A percentile compares a stretch with the other conserved stretches of the same genome.
Evolutionary conservation across 2,797 vertebrate genomes (phyloP).

Genomic region (Micromesistius poutassou): DNA sequence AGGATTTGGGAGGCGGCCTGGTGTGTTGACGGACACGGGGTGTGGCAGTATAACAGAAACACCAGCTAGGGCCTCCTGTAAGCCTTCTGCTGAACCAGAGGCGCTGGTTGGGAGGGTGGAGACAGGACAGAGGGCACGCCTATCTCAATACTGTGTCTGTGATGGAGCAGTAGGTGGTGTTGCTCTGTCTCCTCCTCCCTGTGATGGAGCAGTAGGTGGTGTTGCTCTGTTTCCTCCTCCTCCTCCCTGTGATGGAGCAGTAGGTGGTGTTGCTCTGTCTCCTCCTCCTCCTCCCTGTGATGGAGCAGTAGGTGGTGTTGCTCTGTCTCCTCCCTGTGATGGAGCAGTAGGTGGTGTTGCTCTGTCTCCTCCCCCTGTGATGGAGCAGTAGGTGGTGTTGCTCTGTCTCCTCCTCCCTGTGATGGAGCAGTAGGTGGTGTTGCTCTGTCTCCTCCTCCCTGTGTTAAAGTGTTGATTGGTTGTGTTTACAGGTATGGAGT

Average conservation of each 20-base stretch:
- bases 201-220: too few species aligned
- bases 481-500: conserved; percentile 88
- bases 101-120: conserved; percentile 3
- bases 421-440: too few species aligned
- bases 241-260: conserved; percentile 19
- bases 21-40: conserved; percentile 29
- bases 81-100: too few species aligned
- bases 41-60: conserved; percentile 35
- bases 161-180: neutral
- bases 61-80: neutral
- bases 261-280: neutral
- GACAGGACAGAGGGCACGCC: neutral
- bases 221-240: neutral
- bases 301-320: neutral
- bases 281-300: conserved; percentile 7
- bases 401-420: neutral
- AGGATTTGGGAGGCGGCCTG: conserved; percentile 43
- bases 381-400: neutral
- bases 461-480: conserved; percentile 53
- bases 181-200: neutral
- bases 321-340: neutral
- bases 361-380: neutral
- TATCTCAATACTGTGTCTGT: neutral
- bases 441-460: conserved; percentile 17
- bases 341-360: neutral